Evolutionary conservation across 2,797 vertebrate genomes (phyloP).

Genomic region (Epinephelus coioides): DNA sequence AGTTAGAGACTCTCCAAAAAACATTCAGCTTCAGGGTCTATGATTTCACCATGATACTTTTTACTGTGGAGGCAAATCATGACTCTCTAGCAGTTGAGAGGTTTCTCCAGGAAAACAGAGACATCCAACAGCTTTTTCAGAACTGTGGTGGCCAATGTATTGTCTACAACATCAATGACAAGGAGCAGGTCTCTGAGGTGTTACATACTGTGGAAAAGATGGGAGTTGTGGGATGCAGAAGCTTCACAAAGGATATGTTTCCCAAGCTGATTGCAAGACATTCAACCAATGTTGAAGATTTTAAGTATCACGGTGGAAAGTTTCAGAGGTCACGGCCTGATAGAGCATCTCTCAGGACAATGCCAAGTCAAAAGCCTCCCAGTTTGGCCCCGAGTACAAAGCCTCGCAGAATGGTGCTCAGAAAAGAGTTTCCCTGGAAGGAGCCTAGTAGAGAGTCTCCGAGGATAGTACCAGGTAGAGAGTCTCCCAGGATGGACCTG

Average conservation of each 20-base stretch:
- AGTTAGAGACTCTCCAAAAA: constrained; percentile 52
- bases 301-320: fast-evolving
- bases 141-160: neutral
- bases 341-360: neutral
- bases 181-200: constrained; percentile 37
- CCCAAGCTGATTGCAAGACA: neutral
- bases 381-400: neutral
- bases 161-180: constrained; percentile 13
- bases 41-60: constrained; percentile 41
- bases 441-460: neutral
- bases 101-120: constrained; percentile 2
- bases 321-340: neutral
- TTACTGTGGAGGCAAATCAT: neutral
- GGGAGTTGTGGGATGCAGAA: neutral
- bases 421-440: too few relatives aligned
- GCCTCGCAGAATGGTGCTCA: neutral
- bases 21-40: constrained; percentile 28
- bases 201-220: constrained; percentile 28
- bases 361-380: neutral
- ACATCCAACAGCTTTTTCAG: constrained; percentile 14
- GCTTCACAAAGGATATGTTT: constrained; percentile 38
- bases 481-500: too few relatives aligned
- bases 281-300: fast-evolving
- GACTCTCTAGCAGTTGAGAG: neutral
- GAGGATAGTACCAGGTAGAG: neutral